Evolutionary conservation across 2,113 vertebrate genomes (phyloP), one percentile per base, ranked within the genome.

Genomic region (Chaetorhynchus papuensis): DNA sequence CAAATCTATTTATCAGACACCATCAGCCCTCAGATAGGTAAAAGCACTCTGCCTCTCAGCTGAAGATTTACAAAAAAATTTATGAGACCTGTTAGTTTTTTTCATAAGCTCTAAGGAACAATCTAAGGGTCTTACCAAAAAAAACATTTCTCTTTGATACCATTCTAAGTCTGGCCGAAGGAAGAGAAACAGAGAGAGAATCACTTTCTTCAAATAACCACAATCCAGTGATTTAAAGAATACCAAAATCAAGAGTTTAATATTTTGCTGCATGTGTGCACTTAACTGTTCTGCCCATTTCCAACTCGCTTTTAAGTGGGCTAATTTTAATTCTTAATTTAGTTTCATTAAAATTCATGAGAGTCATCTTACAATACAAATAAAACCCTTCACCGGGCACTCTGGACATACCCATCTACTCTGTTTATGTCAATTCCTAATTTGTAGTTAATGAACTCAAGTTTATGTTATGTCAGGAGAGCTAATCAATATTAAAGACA

Each of bases 401-500:
- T 56, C 60, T 23, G 59, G 60, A 78, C 78, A 70, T 47, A 47
- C 23, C 13, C 11, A 0, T 77, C 74, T 44, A 59, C 42, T 70
- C 47, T 76, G 54, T 57, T 95, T 71, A 71, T 60, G 72, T 86
- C 76, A 93, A 26, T 49, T 60, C 53, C 42, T 96, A 91, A 94
- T 90, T 53, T 77, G 54, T 41, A 70, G 59, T 60, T 94, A 88
- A 87, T 81, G 52, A 95, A 90, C 59, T 91, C 64, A 54, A 77
- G 64, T 69, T 90, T 45, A 53, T 54, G 24, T 85, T 89, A 83
- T 63, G 71, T 77, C 81, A 90, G 75, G 21, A 87, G 9, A 81
- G 37, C 13, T 81, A 85, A 96, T 78, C 82, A 92, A 53, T 87
- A 94, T 77, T 52, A 90, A 96, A 91, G 15, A 87, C 56, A 91